Percentiles rank a stretch among this genome's conserved stretches.
These are phyloP conservation scores for Xanthia icteritia DNA, from an alignment of 2,888 invertebrate genomes.

Conservation along the genomic window DNA sequence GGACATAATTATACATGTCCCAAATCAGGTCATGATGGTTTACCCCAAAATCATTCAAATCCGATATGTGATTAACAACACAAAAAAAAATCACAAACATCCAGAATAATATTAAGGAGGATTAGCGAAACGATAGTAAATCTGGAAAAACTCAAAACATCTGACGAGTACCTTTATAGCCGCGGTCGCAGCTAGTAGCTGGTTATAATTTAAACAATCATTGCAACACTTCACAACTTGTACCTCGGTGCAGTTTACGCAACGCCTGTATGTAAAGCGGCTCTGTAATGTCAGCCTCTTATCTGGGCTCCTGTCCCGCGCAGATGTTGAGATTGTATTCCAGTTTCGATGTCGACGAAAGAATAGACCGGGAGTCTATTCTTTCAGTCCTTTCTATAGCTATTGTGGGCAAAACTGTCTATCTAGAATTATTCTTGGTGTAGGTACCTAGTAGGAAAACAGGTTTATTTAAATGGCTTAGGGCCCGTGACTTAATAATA, in stretches of 20 bases:
- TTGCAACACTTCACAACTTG: slow-evolving; percentile 54
- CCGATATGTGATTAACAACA: background rate
- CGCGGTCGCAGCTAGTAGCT: background rate
- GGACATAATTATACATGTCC: background rate
- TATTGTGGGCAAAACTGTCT: slow-evolving; percentile 25
- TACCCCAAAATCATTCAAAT: background rate
- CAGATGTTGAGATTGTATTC: slow-evolving; percentile 60
- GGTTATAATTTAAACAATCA: slow-evolving; percentile 43
- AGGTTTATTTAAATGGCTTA: background rate
- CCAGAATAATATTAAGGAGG: background rate
- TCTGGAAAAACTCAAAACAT: background rate
- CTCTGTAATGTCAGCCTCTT: slow-evolving; percentile 43
- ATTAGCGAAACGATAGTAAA: slow-evolving; percentile 10
- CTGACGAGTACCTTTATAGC: background rate
- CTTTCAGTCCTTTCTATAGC: slow-evolving; percentile 41
- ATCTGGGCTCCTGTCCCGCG: slow-evolving; percentile 59
- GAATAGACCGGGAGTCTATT: no score
- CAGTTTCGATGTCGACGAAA: slow-evolving; percentile 42
- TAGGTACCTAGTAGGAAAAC: background rate
- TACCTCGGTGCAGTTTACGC: slow-evolving; percentile 52
- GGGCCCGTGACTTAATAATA: background rate
- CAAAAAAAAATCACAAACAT: background rate
- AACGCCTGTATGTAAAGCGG: slow-evolving; percentile 28
- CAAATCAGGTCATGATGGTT: background rate
- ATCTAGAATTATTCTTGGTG: slow-evolving; percentile 2